Evolutionary conservation across 2,113 vertebrate genomes (phyloP).

Genomic region (Solea solea): DNA sequence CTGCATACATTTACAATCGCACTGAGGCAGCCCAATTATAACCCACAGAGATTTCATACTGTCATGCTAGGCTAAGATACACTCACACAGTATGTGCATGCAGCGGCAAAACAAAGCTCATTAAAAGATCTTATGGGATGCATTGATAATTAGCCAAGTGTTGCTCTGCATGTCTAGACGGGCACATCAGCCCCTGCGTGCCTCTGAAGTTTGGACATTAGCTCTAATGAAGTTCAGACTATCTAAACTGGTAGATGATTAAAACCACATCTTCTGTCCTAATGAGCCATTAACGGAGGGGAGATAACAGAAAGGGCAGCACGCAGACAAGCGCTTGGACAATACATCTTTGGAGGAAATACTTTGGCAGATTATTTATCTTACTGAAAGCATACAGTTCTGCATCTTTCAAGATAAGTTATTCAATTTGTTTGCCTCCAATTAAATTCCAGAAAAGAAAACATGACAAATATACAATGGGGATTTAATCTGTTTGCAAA

Average conservation of each 20-base stretch:
- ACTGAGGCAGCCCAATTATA: slow-evolving; percentile 33
- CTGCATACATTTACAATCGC: slow-evolving; percentile 20
- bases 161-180: slow-evolving; percentile 35
- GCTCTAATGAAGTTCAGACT: slow-evolving; percentile 68
- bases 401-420: slow-evolving; percentile 4
- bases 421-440: slow-evolving; percentile 23
- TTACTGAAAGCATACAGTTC: background rate
- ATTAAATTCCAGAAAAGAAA: slow-evolving; percentile 17
- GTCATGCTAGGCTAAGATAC: slow-evolving; percentile 8
- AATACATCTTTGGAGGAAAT: slow-evolving; percentile 27
- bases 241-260: slow-evolving; percentile 56
- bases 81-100: background rate
- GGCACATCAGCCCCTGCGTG: slow-evolving; percentile 32
- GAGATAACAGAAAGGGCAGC: slow-evolving; percentile 51
- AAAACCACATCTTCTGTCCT: slow-evolving; percentile 67
- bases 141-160: slow-evolving; percentile 41
- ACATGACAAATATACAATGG: slow-evolving; percentile 4
- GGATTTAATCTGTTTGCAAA: slow-evolving; percentile 9
- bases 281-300: slow-evolving; percentile 70
- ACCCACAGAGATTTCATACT: slow-evolving; percentile 27
- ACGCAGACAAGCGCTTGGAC: slow-evolving; percentile 15
- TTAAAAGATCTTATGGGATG: slow-evolving; percentile 25
- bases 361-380: slow-evolving; percentile 40
- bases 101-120: slow-evolving; percentile 28
- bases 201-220: slow-evolving; percentile 58